These are phyloP conservation scores for Paraplagusia blochii DNA, from an alignment of 2,113 vertebrate genomes.

Conservation along the genomic window DNA sequence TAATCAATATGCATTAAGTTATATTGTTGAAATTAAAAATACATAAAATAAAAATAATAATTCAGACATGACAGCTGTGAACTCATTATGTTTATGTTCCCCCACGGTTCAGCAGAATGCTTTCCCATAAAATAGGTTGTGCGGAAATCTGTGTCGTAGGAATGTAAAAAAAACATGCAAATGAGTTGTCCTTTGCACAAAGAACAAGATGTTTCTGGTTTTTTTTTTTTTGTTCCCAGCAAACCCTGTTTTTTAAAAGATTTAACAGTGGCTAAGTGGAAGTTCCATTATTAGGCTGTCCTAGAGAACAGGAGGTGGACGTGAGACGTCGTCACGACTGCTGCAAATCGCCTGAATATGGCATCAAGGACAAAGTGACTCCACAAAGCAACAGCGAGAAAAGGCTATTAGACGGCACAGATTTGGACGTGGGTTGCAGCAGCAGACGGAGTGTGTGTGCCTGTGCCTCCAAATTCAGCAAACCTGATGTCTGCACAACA, in stretches of 20 bases:
- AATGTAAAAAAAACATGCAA: constrained; percentile 33
- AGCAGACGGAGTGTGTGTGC: constrained; percentile 27
- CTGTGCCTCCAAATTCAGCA: constrained; percentile 15
- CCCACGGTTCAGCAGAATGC: background rate
- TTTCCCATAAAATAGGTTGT: background rate
- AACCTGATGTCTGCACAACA: constrained; percentile 29
- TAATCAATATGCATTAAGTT: too few relatives aligned
- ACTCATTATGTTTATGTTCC: background rate
- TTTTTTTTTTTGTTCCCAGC: too few relatives aligned
- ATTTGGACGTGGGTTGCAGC: constrained; percentile 55
- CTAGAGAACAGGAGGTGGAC: constrained; percentile 42
- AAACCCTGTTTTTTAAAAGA: constrained; percentile 45
- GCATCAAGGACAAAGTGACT: constrained; percentile 38
- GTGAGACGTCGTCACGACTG: constrained; percentile 35
- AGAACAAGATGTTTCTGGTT: constrained; percentile 38
- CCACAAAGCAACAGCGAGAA: constrained; percentile 32
- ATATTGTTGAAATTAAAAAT: too few relatives aligned
- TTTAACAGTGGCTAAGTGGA: constrained; percentile 41
- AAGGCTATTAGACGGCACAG: constrained; percentile 25
- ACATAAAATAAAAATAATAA: too few relatives aligned
- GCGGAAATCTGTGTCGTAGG: constrained; percentile 19
- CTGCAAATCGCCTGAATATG: constrained; percentile 39
- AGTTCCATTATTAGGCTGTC: constrained; percentile 47
- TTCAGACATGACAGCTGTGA: too few relatives aligned
- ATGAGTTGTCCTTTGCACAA: constrained; percentile 41